These are phyloP conservation scores for Cyrtorhinus lividipennis DNA, from an alignment of 1,140 invertebrate genomes.

Conservation along the genomic window DNA sequence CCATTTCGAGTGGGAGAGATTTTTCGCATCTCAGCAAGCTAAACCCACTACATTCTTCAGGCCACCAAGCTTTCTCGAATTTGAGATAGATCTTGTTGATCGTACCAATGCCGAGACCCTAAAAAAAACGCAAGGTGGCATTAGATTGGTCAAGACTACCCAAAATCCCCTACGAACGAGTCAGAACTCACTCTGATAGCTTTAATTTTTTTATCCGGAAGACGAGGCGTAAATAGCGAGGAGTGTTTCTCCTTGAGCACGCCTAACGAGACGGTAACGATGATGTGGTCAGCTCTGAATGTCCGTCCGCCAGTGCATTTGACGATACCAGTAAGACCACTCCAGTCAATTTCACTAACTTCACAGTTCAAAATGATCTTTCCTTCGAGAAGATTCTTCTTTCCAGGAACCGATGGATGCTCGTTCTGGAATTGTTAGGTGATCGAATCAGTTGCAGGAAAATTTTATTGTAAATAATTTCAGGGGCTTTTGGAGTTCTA, in stretches of 20 bases:
- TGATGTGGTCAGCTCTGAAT: slow-evolving; percentile 45
- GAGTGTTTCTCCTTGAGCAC: slow-evolving; percentile 43
- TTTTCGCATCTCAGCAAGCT: slow-evolving; percentile 15
- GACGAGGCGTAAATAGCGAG: slow-evolving; percentile 41
- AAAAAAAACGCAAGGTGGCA: slow-evolving; percentile 22
- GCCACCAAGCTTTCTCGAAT: slow-evolving; percentile 48
- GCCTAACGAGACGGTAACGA: slow-evolving; percentile 50
- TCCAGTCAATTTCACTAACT: slow-evolving; percentile 35
- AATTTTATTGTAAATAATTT: not conserved
- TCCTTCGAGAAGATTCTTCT: slow-evolving; percentile 24
- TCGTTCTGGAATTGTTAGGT: not conserved
- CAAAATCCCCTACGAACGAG: no score
- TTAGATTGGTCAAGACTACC: no score
- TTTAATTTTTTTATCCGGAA: slow-evolving; percentile 42
- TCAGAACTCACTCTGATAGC: slow-evolving; percentile 45
- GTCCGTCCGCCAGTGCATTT: slow-evolving; percentile 41
- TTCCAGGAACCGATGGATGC: not conserved
- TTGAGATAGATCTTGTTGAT: slow-evolving; percentile 63
- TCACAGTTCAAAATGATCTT: slow-evolving; percentile 34
- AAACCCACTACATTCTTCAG: slow-evolving; percentile 33
- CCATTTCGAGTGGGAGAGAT: not conserved
- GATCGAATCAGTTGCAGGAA: not conserved
- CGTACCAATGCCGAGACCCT: slow-evolving; percentile 49
- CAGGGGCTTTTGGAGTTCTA: no score
- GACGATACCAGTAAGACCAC: slow-evolving; percentile 28